Evolutionary conservation across 2,113 vertebrate genomes (phyloP), one percentile per base, ranked within the genome.

Genomic region (Morone saxatilis): DNA sequence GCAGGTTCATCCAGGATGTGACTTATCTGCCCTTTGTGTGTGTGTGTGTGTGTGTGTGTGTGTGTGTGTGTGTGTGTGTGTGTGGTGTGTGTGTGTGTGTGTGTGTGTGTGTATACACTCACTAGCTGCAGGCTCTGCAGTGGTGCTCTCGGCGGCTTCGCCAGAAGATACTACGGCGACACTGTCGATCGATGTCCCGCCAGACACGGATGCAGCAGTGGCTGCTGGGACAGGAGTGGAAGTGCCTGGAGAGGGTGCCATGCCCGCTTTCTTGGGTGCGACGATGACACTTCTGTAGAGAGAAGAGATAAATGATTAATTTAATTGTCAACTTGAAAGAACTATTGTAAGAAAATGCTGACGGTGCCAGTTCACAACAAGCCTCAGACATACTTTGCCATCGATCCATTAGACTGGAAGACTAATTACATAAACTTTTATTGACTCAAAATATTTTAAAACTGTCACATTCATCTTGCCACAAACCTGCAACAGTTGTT

Each of bases 101-200:
- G 61, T 16, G 36, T 36, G 50, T 38, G 57, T 13, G 66, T 36
- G 36, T 6, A 53, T 13, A 3, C 5, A 92, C 96, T 96, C 88
- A 99, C 97, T 94, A 72, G 96, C 90, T 75, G 86, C 80, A 40
- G 91, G 59, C 17, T 96, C 95, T 59, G 88, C 72, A 71, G 95
- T 91, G 4, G 71, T 56, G 63, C 91, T 78, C 86, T 97, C 96
- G 2, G 94, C 72, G 38, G 97, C 87, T n/a, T 98, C 97, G 19
- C 83, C 86, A 47, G 97, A 94, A 70, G 98, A 97, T 70, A 99
- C 97, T 87, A 98, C 96, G 12, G 97, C 96, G 62, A 99, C 97
- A n/a, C 96, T 94, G 82, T 96, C 96, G 7, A 95, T 54, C 6
- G 96, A 93, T 13, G 92, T 40, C 86, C 85, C 94, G 17, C 79